phyloP scores from a whole-genome alignment of 1,140 invertebrate genomes.

The Leptinotarsa undecemlineata region DNA sequence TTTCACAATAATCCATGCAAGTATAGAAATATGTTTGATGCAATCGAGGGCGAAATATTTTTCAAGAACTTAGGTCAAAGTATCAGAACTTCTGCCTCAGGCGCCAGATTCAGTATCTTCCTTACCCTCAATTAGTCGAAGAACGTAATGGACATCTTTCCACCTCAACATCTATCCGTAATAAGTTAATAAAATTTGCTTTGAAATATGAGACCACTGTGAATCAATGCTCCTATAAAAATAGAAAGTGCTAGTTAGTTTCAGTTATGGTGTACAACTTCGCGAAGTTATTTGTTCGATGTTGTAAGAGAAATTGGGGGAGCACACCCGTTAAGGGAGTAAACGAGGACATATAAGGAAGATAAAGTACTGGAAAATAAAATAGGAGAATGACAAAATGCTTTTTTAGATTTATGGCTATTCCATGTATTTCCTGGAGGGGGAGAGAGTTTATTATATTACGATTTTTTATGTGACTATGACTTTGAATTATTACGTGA shows the following conservation, averaged over 20 bases:
- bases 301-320: conserved; percentile 36
- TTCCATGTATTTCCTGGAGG: conserved; percentile 29
- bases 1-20: too few species aligned
- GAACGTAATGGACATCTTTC: too few species aligned
- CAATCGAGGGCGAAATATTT: too few species aligned
- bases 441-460: conserved; percentile 3
- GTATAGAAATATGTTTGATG: too few species aligned
- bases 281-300: conserved; percentile 38
- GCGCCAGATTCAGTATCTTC: too few species aligned
- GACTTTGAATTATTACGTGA: too few species aligned
- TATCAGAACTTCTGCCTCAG: too few species aligned
- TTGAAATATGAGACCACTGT: conserved; percentile 26
- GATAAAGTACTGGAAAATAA: conserved; percentile 52
- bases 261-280: conserved; percentile 37
- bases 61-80: too few species aligned
- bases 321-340: conserved; percentile 36
- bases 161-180: background rate
- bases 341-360: conserved; percentile 51
- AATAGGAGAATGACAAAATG: conserved; percentile 51
- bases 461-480: background rate
- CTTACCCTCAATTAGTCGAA: too few species aligned
- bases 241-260: conserved; percentile 43
- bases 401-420: conserved; percentile 41
- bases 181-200: background rate
- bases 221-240: conserved; percentile 44